Conservation (phyloP, 2,888 invertebrate species). For the Lycia hirtaria region DNA sequence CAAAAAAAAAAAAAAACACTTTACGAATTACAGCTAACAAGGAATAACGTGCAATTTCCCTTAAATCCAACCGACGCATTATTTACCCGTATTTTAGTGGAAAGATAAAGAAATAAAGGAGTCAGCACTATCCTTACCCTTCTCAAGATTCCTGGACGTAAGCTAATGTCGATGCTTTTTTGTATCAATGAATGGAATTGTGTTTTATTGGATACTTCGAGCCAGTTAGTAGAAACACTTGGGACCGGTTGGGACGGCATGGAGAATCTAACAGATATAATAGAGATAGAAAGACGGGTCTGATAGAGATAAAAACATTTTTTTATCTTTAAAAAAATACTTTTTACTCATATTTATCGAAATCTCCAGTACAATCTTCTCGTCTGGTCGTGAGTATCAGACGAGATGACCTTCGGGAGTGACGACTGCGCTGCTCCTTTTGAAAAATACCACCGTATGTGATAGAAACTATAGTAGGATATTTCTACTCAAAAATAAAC, state of each 20-base stretch:
- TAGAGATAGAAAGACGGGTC: neutral
- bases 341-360: too few species aligned
- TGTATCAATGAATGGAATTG: conserved; percentile 30
- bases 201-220: conserved; percentile 20
- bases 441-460: too few species aligned
- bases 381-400: too few species aligned
- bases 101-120: conserved; percentile 34
- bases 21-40: conserved; percentile 2
- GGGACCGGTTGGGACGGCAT: neutral
- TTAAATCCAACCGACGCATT: conserved; percentile 24
- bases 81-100: conserved; percentile 31
- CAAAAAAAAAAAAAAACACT: conserved; percentile 2
- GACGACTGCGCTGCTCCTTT: too few species aligned
- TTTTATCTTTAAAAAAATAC: too few species aligned
- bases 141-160: conserved; percentile 32
- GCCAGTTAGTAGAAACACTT: conserved; percentile 22
- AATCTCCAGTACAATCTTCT: too few species aligned
- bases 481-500: too few species aligned
- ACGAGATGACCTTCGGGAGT: too few species aligned
- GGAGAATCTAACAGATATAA: neutral
- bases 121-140: conserved; percentile 34
- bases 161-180: conserved; percentile 32
- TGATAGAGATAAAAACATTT: neutral
- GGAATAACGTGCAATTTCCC: conserved; percentile 8
- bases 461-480: too few species aligned